Evolutionary conservation across 53 echinoderm and acorn worm species (phyloP), one percentile per base, ranked within the genome.

Genomic region (Holothuria leucospilota): DNA sequence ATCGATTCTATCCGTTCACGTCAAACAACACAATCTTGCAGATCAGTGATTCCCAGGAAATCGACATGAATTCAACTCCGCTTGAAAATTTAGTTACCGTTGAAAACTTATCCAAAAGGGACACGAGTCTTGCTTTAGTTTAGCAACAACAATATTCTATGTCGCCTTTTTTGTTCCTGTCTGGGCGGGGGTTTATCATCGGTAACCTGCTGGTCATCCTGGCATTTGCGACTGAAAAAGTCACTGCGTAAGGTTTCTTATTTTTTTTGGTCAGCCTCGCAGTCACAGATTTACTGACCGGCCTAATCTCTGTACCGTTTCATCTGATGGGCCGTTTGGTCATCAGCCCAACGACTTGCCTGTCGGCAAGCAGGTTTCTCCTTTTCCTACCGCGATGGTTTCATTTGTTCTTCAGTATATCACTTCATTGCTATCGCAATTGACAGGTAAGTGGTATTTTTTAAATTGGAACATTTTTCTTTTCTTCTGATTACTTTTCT

Each of bases 361-460:
- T 24, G 59, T 52, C 78, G 4, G 59, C 78, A 13, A 51, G 51
- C 4, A 53, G 78, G 15, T 59, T 78, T 28, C 59, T 78, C 26
- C 59, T 78, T 8, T 78, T 78, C 59, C 13, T 30, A 13, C 27
- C 27, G 6, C 27, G 0, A 67, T 67, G 67, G 27, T 30, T 13
- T 67, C 67, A 78, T 26, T 14, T 51, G 51, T 27, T 52, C 78
- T 15, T 78, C 78, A 8, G 78, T 27, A 20, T 78, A 78, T 29
- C 78, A 78, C 59, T 56, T 78, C 15, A 56, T 78, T 2, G 78
- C 78, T 4, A 78, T 78, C 59, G 78, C 78, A 24, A 78, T 78
- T 23, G 78, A 78, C 59, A 78, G 78, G 78, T 78, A 78, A 21
- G 67, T 25, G 4, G 13, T 30, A 56, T 16, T 7, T 13, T 56